phyloP scores from a whole-genome alignment of 2,113 vertebrate genomes.

The Oreocharis arfaki region DNA sequence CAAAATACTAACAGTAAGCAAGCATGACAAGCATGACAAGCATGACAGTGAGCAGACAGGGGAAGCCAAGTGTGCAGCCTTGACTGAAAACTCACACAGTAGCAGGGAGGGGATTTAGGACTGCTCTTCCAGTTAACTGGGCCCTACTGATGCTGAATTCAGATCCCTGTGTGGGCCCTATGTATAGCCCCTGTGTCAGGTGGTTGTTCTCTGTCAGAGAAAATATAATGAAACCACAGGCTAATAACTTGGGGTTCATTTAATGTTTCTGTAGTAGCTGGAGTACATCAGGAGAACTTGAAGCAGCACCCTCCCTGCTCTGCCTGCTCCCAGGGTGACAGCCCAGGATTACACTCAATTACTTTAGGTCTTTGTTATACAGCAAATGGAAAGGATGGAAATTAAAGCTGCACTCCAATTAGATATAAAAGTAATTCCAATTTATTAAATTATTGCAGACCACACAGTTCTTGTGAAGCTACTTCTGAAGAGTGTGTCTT shows the following conservation, averaged over 20 bases:
- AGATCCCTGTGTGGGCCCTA: rapidly evolving
- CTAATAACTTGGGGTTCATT: background rate
- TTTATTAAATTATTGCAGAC: conserved; percentile 64
- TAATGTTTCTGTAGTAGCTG: background rate
- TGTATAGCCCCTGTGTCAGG: rapidly evolving
- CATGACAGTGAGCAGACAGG: background rate
- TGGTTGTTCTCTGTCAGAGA: background rate
- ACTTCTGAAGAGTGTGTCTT: conserved; percentile 57
- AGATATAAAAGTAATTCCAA: conserved; percentile 61
- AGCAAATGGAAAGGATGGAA: conserved; percentile 48
- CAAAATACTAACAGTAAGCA: background rate
- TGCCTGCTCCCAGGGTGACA: background rate
- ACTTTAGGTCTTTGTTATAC: conserved; percentile 48
- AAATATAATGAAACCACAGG: background rate
- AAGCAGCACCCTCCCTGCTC: background rate
- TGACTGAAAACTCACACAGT: background rate
- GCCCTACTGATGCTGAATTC: background rate
- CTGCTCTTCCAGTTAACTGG: background rate
- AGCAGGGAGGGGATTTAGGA: background rate
- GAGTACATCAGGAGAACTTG: background rate
- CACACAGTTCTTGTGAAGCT: conserved; percentile 50
- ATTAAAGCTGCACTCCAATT: conserved; percentile 59
- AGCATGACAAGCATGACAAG: background rate
- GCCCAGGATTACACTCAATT: conserved; percentile 9
- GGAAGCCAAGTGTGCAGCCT: background rate